Base-by-base conservation (phyloP, 2,888 invertebrate species). In the Erpobdella octoculata region DNA sequence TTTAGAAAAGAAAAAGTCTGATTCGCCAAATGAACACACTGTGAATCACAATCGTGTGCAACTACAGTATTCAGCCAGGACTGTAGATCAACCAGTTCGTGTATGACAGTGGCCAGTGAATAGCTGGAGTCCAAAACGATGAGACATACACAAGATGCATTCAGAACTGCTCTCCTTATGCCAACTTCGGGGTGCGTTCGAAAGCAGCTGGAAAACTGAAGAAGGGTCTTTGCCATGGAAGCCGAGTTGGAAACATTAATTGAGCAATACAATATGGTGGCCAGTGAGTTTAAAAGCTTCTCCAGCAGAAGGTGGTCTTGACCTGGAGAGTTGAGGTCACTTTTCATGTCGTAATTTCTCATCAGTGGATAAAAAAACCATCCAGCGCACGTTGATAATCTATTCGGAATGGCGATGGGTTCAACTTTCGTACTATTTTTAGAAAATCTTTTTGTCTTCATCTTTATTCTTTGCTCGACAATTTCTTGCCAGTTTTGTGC, bases 351-450 rank as follows among this genome's bases (percentile, higher is more conserved):
- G 28, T 25, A 21, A n/a, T 53, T 53, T n/a, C 28, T 53, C 53
- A 53, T 25, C n/a, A 53, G 21, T n/a, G 53, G 53, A 53, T 53
- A 53, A 53, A 53, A 53, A 28, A 53, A 53, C 53, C 53, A 53
- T 53, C 53, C 53, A 25, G 53, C 12, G 15, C 53, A 53, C 1
- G 53, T 53, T 18, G 53, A 53, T 25, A 53, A 53, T 53, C 53
- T 1, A 28, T 53, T 53, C 28, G 4, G 1, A 53, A 53, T 25
- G 8, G 8, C 53, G 21, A 25, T 53, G 5, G 15, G 21, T 53
- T n/a, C 21, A 25, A 53, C 8, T 53, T 53, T n/a, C 15, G 53
- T 2, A 1, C 21, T 21, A 53, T 53, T 28, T 53, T 12, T 53
- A 6, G 53, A 21, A 53, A 53, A 53, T 28, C 53, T 53, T 53